A percentile compares a stretch with the other conserved stretches of the same genome.
Conservation (phyloP, 2,888 invertebrate genomes). For the Fragum fragum region DNA sequence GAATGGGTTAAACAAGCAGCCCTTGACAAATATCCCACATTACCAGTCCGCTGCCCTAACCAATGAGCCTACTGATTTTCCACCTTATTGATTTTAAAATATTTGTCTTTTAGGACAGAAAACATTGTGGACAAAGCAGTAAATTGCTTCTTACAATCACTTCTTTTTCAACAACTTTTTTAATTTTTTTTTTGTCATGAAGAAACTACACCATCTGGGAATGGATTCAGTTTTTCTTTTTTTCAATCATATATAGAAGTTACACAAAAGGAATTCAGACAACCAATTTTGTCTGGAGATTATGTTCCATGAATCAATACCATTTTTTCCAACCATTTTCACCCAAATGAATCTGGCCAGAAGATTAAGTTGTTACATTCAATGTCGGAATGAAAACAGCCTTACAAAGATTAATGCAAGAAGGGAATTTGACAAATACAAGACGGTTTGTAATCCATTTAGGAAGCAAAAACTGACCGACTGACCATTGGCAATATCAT, state of each 20-base stretch:
- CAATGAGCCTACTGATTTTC: no score
- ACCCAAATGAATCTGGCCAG: neutral
- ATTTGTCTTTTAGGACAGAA: neutral
- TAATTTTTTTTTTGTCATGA: no score
- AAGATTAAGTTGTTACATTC: constrained; percentile 3
- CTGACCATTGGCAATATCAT: constrained; percentile 7
- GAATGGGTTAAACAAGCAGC: no score
- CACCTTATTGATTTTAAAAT: no score
- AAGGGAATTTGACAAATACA: constrained; percentile 10
- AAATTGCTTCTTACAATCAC: constrained; percentile 12
- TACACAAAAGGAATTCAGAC: no score
- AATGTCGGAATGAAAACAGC: neutral
- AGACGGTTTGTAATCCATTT: constrained; percentile 20
- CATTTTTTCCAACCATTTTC: neutral
- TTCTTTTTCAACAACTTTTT: constrained; percentile 10
- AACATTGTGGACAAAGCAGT: constrained; percentile 25
- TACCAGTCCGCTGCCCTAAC: no score
- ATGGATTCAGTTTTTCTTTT: no score
- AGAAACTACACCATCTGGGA: no score
- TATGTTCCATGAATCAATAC: neutral
- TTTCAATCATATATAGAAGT: no score
- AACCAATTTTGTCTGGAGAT: no score
- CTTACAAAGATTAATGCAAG: constrained; percentile 18
- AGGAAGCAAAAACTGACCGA: constrained; percentile 5
- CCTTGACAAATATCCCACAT: no score